phyloP scores from a whole-genome alignment of 1,140 invertebrate species.

The Anthonomus grandis region DNA sequence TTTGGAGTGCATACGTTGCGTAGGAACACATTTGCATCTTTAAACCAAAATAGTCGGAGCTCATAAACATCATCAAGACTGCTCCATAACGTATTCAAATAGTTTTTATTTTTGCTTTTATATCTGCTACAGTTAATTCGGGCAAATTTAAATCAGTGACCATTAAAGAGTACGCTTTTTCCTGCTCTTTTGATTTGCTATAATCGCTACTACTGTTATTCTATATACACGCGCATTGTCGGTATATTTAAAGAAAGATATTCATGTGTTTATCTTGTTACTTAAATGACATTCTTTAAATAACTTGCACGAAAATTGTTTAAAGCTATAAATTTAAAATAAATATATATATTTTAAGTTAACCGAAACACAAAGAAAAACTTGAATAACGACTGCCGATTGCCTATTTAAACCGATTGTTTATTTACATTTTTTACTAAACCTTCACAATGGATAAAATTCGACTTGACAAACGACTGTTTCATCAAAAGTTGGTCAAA shows the following conservation, averaged over 20 bases:
- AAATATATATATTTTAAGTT: too few relatives aligned
- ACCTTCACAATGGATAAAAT: too few relatives aligned
- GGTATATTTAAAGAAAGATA: conserved; percentile 9
- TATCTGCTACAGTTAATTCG: conserved; percentile 9
- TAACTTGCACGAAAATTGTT: conserved; percentile 2
- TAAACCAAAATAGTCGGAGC: conserved; percentile 11
- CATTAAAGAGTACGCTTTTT: conserved; percentile 13
- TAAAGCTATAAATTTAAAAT: background rate
- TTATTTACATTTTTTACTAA: too few relatives aligned
- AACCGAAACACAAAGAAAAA: too few relatives aligned
- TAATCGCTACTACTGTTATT: conserved; percentile 10
- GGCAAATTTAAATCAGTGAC: conserved; percentile 12
- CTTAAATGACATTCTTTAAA: conserved; percentile 13
- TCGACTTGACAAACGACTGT: conserved; percentile 6
- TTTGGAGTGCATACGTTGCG: conserved; percentile 13
- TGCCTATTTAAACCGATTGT: too few relatives aligned
- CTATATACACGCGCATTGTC: conserved; percentile 9
- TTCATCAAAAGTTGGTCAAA: too few relatives aligned
- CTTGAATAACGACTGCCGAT: too few relatives aligned
- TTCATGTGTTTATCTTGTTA: conserved; percentile 10
- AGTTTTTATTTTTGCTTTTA: conserved; percentile 11
- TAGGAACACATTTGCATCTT: conserved; percentile 6
- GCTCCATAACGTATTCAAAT: conserved; percentile 10
- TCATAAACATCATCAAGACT: conserved; percentile 14
- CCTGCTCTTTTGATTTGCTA: conserved; percentile 3